Evolutionary conservation across 2,888 invertebrate species (phyloP).

Genomic region (Chymomyza caudatula): DNA sequence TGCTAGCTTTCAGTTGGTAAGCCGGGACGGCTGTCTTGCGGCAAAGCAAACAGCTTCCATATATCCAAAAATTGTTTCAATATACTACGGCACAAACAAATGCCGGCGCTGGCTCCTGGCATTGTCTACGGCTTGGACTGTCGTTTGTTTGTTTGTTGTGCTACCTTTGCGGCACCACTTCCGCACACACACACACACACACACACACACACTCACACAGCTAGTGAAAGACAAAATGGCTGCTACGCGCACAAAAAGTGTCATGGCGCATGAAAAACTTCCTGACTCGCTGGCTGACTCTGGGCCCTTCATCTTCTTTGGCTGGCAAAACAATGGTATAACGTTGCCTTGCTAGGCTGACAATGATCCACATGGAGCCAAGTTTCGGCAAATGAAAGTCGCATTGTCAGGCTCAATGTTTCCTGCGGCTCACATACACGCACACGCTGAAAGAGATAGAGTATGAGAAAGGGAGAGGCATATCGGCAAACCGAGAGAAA

Average conservation of each 20-base stretch:
- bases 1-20: conserved; percentile 41
- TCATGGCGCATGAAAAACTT: conserved; percentile 73
- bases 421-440: conserved; percentile 59
- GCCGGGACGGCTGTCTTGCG: conserved; percentile 67
- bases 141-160: neutral
- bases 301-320: conserved; percentile 30
- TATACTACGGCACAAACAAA: conserved; percentile 23
- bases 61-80: conserved; percentile 71
- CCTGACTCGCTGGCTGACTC: conserved; percentile 46
- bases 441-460: neutral
- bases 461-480: neutral
- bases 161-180: conserved; percentile 1
- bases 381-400: conserved; percentile 59
- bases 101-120: neutral
- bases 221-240: conserved; percentile 56
- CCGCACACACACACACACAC: conserved; percentile 9
- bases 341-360: conserved; percentile 24
- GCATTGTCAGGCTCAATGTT: conserved; percentile 74
- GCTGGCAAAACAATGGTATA: conserved; percentile 57
- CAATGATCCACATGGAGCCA: conserved; percentile 16
- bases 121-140: conserved; percentile 10
- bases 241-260: conserved; percentile 65
- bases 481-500: neutral
- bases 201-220: conserved; percentile 20
- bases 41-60: conserved; percentile 70